Evolutionary conservation across 2,797 vertebrate species (phyloP).

Genomic region (Eremophila alpestris): DNA sequence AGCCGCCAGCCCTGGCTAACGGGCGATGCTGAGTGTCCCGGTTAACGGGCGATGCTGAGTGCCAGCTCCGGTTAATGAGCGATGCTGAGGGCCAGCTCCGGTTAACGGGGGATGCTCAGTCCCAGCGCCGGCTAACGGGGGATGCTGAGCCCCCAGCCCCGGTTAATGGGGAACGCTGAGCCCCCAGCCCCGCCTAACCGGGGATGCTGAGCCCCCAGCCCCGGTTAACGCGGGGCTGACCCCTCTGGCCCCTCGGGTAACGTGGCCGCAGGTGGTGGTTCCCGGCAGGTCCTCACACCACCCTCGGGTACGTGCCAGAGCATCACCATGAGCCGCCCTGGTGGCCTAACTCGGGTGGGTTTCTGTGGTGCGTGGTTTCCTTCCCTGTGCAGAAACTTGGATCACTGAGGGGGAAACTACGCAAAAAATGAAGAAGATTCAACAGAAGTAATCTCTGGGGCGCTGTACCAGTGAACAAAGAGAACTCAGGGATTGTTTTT

Average conservation of each 20-base stretch:
- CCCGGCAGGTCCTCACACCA: not conserved
- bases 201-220: no score
- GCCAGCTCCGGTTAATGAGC: rapidly evolving
- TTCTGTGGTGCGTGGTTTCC: not conserved
- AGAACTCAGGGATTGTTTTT: not conserved
- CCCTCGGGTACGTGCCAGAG: not conserved
- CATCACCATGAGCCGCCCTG: rapidly evolving
- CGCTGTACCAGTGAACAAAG: not conserved
- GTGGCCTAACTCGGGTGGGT: rapidly evolving
- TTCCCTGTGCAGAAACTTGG: not conserved
- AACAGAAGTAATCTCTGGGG: not conserved
- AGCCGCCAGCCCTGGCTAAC: not conserved
- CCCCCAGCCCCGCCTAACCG: not conserved
- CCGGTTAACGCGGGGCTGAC: no score
- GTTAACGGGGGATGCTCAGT: not conserved
- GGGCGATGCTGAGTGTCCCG: not conserved
- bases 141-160: not conserved
- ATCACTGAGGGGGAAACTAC: not conserved
- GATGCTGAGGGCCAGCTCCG: not conserved
- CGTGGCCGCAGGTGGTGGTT: not conserved
- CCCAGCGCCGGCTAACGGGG: rapidly evolving
- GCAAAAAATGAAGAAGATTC: not conserved
- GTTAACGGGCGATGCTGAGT: not conserved
- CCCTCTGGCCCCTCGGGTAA: no score
- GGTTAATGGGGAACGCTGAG: rapidly evolving